Conservation (phyloP, 2,797 vertebrate species). For the Erethizon dorsatum region DNA sequence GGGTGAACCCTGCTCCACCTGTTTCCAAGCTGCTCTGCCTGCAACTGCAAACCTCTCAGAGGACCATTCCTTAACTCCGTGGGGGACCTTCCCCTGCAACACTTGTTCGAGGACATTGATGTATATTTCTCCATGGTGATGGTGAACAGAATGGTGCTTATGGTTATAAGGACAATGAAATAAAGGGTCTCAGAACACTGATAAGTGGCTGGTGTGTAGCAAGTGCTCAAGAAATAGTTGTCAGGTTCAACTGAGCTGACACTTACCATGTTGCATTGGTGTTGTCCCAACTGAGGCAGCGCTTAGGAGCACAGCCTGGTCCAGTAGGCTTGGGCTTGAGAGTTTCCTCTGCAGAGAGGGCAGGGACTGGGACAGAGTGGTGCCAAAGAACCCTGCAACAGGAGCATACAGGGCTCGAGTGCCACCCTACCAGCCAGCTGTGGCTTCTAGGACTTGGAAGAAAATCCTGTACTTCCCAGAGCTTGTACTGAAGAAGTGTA, state of each 20-base stretch:
- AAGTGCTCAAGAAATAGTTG: constrained; percentile 22
- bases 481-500: neutral
- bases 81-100: neutral
- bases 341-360: constrained; percentile 54
- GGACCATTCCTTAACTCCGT: constrained; percentile 3
- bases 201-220: neutral
- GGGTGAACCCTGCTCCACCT: neutral
- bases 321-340: constrained; percentile 49
- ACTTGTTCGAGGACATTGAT: neutral
- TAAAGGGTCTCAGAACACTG: neutral
- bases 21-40: constrained; percentile 42
- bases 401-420: neutral
- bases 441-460: neutral
- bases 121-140: neutral
- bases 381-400: constrained; percentile 80
- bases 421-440: neutral
- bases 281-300: neutral
- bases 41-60: neutral
- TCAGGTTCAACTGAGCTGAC: neutral
- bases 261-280: constrained; percentile 68
- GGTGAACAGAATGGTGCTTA: neutral
- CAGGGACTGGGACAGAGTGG: constrained; percentile 51
- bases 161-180: neutral
- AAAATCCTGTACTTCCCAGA: constrained; percentile 41
- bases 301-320: constrained; percentile 41